phyloP scores from a whole-genome alignment of 2,797 vertebrate species.

The Anabacerthia variegaticeps region DNA sequence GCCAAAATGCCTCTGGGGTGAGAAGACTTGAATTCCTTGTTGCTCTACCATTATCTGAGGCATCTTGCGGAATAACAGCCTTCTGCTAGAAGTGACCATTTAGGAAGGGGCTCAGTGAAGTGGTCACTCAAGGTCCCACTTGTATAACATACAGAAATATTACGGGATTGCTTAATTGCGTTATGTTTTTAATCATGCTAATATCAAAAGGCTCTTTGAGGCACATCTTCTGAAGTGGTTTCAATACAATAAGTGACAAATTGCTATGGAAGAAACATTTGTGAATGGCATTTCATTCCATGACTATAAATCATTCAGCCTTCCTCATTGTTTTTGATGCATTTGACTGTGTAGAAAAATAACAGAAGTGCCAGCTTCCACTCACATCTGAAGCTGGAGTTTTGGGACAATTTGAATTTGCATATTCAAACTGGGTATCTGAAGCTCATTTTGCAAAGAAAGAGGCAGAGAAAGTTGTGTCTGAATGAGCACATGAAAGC shows the following conservation, averaged over 20 bases:
- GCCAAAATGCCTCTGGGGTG: background rate
- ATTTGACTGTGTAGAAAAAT: background rate
- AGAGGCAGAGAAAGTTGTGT: background rate
- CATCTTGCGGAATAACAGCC: background rate
- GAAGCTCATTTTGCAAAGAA: background rate
- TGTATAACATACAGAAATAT: slow-evolving; percentile 22
- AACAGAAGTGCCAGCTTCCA: background rate
- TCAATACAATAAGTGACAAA: slow-evolving; percentile 65
- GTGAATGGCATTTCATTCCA: slow-evolving; percentile 48
- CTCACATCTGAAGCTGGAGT: background rate
- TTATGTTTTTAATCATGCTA: slow-evolving; percentile 50
- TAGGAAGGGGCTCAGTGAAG: background rate
- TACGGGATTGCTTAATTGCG: slow-evolving; percentile 34
- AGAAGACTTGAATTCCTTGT: slow-evolving; percentile 3
- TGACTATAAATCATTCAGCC: slow-evolving; percentile 1
- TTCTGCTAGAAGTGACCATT: background rate
- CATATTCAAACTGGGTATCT: background rate
- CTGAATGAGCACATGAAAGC: background rate
- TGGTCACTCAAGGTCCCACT: background rate
- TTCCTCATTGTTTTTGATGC: slow-evolving; percentile 37
- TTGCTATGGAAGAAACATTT: slow-evolving; percentile 52
- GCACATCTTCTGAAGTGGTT: slow-evolving; percentile 54
- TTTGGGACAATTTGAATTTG: background rate
- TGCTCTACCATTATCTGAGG: background rate
- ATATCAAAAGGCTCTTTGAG: slow-evolving; percentile 48